These are phyloP conservation scores for Erebia epiphron DNA, from an alignment of 2,888 invertebrate genomes.

Conservation along the genomic window DNA sequence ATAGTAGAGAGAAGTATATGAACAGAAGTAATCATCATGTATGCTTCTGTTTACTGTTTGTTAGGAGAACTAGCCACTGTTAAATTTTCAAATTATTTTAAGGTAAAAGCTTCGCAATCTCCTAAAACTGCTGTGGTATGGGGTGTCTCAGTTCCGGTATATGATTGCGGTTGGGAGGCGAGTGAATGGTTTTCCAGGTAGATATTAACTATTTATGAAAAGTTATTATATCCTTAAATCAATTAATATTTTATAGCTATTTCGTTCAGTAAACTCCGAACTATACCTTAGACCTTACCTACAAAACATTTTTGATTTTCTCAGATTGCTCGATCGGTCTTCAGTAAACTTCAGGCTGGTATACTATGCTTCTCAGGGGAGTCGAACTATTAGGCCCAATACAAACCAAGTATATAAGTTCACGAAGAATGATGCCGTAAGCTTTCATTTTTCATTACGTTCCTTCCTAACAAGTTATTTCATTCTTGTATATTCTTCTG, in stretches of 20 bases:
- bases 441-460: conserved; percentile 10
- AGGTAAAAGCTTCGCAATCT: conserved; percentile 56
- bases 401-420: conserved; percentile 55
- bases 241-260: too few relatives aligned
- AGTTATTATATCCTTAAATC: too few relatives aligned
- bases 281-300: too few relatives aligned
- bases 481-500: too few relatives aligned
- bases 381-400: conserved; percentile 48
- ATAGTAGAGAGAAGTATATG: too few relatives aligned
- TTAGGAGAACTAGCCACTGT: too few relatives aligned
- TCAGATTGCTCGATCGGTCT: conserved; percentile 76
- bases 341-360: conserved; percentile 80
- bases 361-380: conserved; percentile 79
- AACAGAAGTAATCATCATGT: too few relatives aligned
- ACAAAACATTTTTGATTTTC: conserved; percentile 35
- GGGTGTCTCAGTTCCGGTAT: conserved; percentile 82
- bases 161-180: conserved; percentile 88
- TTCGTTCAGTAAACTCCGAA: too few relatives aligned
- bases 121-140: conserved; percentile 79
- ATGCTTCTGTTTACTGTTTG: too few relatives aligned
- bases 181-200: conserved; percentile 88
- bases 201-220: background rate
- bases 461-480: background rate
- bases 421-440: conserved; percentile 67
- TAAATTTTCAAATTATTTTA: too few relatives aligned